Base-by-base conservation (phyloP, 2,888 invertebrate species). In the Lacanobia wlatinum region DNA sequence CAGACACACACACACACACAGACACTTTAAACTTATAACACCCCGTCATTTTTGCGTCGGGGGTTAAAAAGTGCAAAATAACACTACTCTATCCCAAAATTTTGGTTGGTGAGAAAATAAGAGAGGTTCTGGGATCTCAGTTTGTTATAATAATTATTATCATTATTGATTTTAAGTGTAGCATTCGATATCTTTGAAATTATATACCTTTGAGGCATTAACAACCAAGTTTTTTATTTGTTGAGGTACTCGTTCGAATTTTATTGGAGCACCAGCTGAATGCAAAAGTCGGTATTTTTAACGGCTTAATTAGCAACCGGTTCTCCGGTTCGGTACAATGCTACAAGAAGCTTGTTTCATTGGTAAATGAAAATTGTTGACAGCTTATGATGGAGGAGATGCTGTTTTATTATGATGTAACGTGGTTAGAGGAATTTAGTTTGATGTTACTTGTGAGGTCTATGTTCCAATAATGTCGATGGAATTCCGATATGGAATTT, bases 101-200 rank as follows among this genome's bases (percentile, higher is more conserved):
- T n/a, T n/a, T n/a, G n/a, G n/a, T n/a, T n/a, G n/a, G n/a, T n/a
- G n/a, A n/a, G n/a, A n/a, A n/a, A n/a, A n/a, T n/a, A n/a, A n/a
- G n/a, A n/a, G n/a, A n/a, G n/a, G n/a, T n/a, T n/a, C 34, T 34
- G 34, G 6, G 34, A 34, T 34, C 34, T 34, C 34, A 34, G 6
- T 34, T 5, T 28, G 2, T 28, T 28, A 28, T 3, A 28, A 28
- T 28, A 28, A 28, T 84, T 85, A 84, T 84, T 84, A 82, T 87
- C 89, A 90, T 92, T 90, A 91, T 87, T 91, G 90, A 91, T 90
- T 90, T 90, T 91, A 92, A 92, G 90, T 89, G 87, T 89, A 84
- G 85, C 87, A 89, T 87, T 90, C 87, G 87, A 88, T 90, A 87
- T 87, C 84, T 87, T 89, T 90, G 87, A 88, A 91, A 91, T 90